A percentile compares a stretch with the other conserved stretches of the same genome.
Evolutionary conservation across 2,888 invertebrate genomes (phyloP).

Genomic region (Cosmorhoe ocellata): DNA sequence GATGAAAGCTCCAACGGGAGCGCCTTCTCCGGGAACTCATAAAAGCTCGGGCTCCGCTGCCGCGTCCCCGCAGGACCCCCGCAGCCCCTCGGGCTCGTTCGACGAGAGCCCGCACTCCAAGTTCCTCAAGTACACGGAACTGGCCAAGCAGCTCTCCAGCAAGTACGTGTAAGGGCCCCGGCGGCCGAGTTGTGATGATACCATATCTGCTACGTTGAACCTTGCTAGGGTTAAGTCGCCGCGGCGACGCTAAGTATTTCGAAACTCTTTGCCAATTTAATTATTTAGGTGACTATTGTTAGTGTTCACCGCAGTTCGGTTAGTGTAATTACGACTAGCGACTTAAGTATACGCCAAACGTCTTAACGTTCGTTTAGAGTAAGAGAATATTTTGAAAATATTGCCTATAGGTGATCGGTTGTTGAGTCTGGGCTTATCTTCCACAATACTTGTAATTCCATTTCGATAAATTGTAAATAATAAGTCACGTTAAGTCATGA

Average conservation of each 20-base stretch:
- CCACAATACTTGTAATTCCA: slow-evolving; percentile 79
- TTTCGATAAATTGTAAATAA: slow-evolving; percentile 80
- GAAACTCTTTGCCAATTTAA: slow-evolving; percentile 83
- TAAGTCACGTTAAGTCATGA: slow-evolving; percentile 79
- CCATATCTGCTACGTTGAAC: slow-evolving; percentile 87
- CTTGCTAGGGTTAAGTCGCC: slow-evolving; percentile 77
- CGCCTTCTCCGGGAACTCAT: slow-evolving; percentile 70
- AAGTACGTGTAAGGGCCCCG: slow-evolving; percentile 91
- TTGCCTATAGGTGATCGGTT: slow-evolving; percentile 78
- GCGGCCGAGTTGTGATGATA: slow-evolving; percentile 86
- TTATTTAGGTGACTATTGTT: slow-evolving; percentile 80
- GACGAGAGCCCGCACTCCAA: slow-evolving; percentile 98
- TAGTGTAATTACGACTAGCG: slow-evolving; percentile 80
- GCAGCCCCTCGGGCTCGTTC: slow-evolving; percentile 84
- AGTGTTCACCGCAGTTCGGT: slow-evolving; percentile 80
- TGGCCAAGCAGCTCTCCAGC: slow-evolving; percentile 98
- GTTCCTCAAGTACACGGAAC: slow-evolving; percentile 98
- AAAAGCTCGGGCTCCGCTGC: slow-evolving; percentile 70
- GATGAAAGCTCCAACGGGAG: slow-evolving; percentile 79
- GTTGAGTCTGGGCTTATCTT: slow-evolving; percentile 69
- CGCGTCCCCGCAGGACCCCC: slow-evolving; percentile 80
- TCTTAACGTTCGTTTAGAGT: slow-evolving; percentile 75
- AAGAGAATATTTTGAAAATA: slow-evolving; percentile 81
- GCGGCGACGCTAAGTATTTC: slow-evolving; percentile 80
- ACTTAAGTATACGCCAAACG: slow-evolving; percentile 83